phyloP scores from a whole-genome alignment of 1,140 invertebrate species.

The Philaenus spumarius region DNA sequence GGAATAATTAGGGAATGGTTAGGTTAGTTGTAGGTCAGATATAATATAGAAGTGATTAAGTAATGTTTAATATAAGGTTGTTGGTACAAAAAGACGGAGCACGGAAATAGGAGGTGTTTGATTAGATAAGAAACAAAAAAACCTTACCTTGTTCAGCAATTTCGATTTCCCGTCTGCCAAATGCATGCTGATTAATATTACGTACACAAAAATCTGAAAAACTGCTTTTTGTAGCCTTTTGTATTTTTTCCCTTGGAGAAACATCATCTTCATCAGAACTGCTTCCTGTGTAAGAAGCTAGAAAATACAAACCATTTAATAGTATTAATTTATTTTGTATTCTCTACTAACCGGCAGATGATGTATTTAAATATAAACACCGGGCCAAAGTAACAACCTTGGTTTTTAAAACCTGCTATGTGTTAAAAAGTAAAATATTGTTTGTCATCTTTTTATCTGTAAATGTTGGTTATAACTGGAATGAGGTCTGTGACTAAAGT shows the following conservation, averaged over 20 bases:
- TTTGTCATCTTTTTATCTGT: neutral
- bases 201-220: constrained; percentile 85
- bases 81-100: no score
- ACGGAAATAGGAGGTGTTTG: no score
- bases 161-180: constrained; percentile 93
- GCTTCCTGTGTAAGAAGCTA: constrained; percentile 85
- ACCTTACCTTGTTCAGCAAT: constrained; percentile 87
- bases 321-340: neutral
- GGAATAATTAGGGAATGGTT: no score
- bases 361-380: neutral
- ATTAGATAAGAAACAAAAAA: no score
- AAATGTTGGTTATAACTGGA: neutral
- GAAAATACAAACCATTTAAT: neutral
- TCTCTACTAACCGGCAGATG: neutral
- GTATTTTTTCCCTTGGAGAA: constrained; percentile 79
- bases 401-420: no score
- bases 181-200: constrained; percentile 86
- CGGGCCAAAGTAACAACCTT: neutral
- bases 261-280: constrained; percentile 78
- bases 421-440: no score
- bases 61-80: no score
- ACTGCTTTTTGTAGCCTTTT: constrained; percentile 65
- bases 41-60: no score
- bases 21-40: no score
- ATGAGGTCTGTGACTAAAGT: neutral